Evolutionary conservation across 2,797 vertebrate species (phyloP).

Genomic region (Hephaestus fuliginosus): DNA sequence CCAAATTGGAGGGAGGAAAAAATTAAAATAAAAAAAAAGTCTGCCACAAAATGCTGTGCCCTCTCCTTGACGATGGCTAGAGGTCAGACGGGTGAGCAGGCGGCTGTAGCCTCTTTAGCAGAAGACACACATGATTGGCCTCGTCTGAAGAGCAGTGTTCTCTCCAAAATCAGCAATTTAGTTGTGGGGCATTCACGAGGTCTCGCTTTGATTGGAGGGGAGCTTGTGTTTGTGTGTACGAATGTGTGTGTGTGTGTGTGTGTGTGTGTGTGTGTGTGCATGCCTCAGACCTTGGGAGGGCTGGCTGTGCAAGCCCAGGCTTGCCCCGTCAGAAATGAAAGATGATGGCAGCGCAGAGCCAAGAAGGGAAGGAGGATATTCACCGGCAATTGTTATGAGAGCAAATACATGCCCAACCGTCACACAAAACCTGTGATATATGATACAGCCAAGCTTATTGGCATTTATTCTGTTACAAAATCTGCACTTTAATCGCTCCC

Average conservation of each 20-base stretch:
- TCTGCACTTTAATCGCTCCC: conserved; percentile 15
- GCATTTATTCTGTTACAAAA: conserved; percentile 50
- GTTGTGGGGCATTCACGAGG: conserved; percentile 54
- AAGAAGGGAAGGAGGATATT: conserved; percentile 43
- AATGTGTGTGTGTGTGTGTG: conserved; percentile 41
- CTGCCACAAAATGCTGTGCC: conserved; percentile 17
- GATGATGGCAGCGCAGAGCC: conserved; percentile 58
- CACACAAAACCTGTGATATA: conserved; percentile 60
- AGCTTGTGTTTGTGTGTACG: conserved; percentile 47
- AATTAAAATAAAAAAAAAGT: background rate
- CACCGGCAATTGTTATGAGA: conserved; percentile 41
- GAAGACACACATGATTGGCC: conserved; percentile 71
- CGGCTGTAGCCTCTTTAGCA: conserved; percentile 61
- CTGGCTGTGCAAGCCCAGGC: conserved; percentile 78
- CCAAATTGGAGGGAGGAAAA: conserved; percentile 25
- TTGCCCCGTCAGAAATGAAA: conserved; percentile 79
- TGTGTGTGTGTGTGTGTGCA: conserved; percentile 56
- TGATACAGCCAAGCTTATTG: conserved; percentile 47
- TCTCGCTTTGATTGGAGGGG: conserved; percentile 75
- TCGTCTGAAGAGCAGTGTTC: conserved; percentile 68
- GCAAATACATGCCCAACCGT: conserved; percentile 48
- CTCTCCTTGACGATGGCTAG: conserved; percentile 50
- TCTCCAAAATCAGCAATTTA: conserved; percentile 75
- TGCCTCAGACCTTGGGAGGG: conserved; percentile 85
- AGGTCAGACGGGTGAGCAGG: conserved; percentile 68